Evolutionary conservation across 64 coral and sea anemone species (phyloP), one percentile per base, ranked within the genome.

Genomic region (Montipora capricornis): DNA sequence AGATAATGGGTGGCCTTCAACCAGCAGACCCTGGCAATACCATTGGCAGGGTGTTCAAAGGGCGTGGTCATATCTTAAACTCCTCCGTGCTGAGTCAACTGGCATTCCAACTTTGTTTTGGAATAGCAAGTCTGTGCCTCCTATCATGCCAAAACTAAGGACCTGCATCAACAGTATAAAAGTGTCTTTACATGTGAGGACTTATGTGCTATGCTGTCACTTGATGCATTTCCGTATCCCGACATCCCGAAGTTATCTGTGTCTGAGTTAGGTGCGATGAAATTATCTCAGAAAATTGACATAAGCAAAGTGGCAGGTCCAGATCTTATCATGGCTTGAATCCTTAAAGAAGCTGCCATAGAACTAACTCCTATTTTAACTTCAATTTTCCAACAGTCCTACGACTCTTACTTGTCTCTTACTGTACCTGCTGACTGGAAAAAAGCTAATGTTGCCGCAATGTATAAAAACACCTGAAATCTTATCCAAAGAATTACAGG

Each of bases 61-160:
- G 78, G 89, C 44, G 20, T 82, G 58, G 89, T 81, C 29, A 37
- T 91, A 81, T 70, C 77, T 71, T 49, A 91, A 81, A 78, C 62
- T 67, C 48, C 78, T 91, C 14, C 45, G 44, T 59, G 66, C 78
- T 13, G 89, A 80, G 15, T 91, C 14, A 6, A 74, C 52, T 69
- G 89, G 78, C 44, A 81, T 81, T 24, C 48, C 79, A 14, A 71
- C 89, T 16, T 51, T 83, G 20, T 70, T 91, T 62, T 62, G 29
- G 69, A 44, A 74, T 26, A 37, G 61, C 58, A 44, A 60, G 37
- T 3, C 75, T 20, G 66, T 53, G 10, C 53, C 49, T 5, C 73
- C 20, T 6, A 50, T 52, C 49, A 50, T 89, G n/a, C 49, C 17
- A 6, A 2, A 62, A 44, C 88, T 79, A 5, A 89, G 37, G 37